Base-by-base conservation (phyloP, 2,888 invertebrate species). In the Rhimphoctona megacephalus region DNA sequence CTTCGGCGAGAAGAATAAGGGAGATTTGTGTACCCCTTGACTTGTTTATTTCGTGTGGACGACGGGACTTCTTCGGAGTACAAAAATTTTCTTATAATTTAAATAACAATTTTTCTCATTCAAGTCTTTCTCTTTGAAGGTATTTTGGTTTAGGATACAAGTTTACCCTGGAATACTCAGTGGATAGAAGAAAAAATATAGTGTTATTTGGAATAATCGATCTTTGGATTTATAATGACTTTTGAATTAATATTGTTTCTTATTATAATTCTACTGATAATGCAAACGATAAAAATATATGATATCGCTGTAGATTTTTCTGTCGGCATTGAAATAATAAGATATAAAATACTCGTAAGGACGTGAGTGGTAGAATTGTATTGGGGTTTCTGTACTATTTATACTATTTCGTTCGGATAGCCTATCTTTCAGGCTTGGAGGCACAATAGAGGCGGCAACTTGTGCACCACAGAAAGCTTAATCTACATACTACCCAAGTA, bases 401-500 rank as follows among this genome's bases (percentile, higher is more conserved):
- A 46, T 77, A 82, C 81, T 85, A 82, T 84, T 79, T 61, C 22
- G 36, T 76, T 43, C 17, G 78, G 70, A 67, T 76, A 82, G 84
- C 79, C 84, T 82, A 85, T 85, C 87, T 79, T 85, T 82, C 79
- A 85, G 76, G 72, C 74, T 77, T 67, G 73, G 85, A 88, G 85
- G 90, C 92, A 93, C 93, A 93, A 93, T 93, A 92, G 93, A 69
- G 25, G 73, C 81, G 69, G 87, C 85, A 82, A 88, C 84, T 84
- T 90, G 77, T 85, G 81, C 88, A 54, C 66, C 67, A 57, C 77
- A 61, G 87, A 85, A 87, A 89, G 90, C 90, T 92, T 93, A 92
- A 93, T 93, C 92, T 93, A 92, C 94, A 93, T 93, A 92, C 61
- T 61, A 61, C 92, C 92, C 91, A 91, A 92, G 91, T 92, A 80